Percentiles rank a stretch among this genome's conserved stretches.
phyloP scores from a whole-genome alignment of 2,888 invertebrate genomes.

The Aphodius sticticus region DNA sequence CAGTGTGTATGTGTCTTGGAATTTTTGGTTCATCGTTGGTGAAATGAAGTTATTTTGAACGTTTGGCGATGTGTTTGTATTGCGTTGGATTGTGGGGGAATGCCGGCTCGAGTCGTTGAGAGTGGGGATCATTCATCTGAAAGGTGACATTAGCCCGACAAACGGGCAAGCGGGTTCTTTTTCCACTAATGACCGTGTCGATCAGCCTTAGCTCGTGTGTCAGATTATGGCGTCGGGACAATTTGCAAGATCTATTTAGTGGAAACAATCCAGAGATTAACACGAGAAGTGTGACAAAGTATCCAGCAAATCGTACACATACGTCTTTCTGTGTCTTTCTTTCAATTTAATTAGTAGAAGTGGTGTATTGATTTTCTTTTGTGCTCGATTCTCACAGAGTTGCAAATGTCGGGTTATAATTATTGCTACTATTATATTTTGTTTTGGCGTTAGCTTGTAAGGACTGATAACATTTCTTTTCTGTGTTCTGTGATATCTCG shows the following conservation, averaged over 20 bases:
- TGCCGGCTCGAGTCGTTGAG: too few species aligned
- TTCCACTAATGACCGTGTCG: constrained; percentile 44
- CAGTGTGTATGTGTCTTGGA: too few species aligned
- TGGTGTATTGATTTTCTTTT: not conserved
- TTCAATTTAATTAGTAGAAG: constrained; percentile 5
- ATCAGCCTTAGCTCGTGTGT: constrained; percentile 39
- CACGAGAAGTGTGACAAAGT: constrained; percentile 24
- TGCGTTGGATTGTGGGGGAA: too few species aligned
- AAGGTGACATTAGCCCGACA: constrained; percentile 42
- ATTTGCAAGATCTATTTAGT: constrained; percentile 33
- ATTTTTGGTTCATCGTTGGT: too few species aligned
- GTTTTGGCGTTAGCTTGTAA: not conserved
- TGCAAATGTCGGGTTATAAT: too few species aligned
- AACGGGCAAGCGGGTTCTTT: constrained; percentile 42
- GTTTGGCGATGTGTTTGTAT: too few species aligned
- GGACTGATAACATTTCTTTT: constrained; percentile 16
- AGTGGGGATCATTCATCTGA: constrained; percentile 26
- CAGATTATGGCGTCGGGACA: constrained; percentile 32
- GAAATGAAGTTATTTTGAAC: too few species aligned
- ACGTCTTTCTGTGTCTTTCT: too few species aligned
- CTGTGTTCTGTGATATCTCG: not conserved
- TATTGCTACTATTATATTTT: too few species aligned
- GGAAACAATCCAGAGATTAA: constrained; percentile 13
- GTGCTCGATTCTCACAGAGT: too few species aligned
- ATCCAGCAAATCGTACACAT: not conserved